These are phyloP conservation scores for Synanthedon tipuliformis DNA, from an alignment of 2,888 invertebrate genomes.

Conservation along the genomic window DNA sequence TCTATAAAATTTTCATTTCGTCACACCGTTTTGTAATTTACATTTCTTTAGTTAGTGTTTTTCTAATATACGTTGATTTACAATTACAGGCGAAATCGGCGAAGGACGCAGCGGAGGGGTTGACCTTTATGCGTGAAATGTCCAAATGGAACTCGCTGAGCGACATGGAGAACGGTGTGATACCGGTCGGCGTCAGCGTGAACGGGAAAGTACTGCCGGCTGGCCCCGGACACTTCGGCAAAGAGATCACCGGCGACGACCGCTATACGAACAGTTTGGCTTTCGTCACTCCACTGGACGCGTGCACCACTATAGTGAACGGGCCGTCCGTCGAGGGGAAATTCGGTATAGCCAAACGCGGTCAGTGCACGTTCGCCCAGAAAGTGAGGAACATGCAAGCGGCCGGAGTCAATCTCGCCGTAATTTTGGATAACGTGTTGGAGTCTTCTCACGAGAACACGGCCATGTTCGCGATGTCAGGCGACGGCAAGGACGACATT, in stretches of 20 bases:
- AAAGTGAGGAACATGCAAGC: conserved; percentile 88
- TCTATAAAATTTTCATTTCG: too few species aligned
- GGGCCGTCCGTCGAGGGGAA: conserved; percentile 72
- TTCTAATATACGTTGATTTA: conserved; percentile 1
- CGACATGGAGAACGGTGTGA: conserved; percentile 61
- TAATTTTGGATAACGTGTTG: conserved; percentile 86
- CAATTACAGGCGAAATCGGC: conserved; percentile 80
- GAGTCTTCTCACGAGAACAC: conserved; percentile 80
- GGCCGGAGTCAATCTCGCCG: conserved; percentile 85
- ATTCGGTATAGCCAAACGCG: conserved; percentile 89
- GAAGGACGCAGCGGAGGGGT: conserved; percentile 90
- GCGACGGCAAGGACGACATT: conserved; percentile 89
- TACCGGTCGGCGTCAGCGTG: conserved; percentile 37
- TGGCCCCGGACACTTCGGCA: conserved; percentile 93
- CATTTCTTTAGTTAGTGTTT: too few species aligned
- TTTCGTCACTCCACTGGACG: conserved; percentile 78
- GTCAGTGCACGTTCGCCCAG: conserved; percentile 95
- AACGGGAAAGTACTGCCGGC: conserved; percentile 64
- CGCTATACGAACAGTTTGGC: conserved; percentile 74
- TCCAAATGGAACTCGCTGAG: conserved; percentile 86
- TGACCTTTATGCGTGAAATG: conserved; percentile 98
- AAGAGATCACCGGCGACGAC: conserved; percentile 75
- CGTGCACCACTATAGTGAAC: conserved; percentile 71
- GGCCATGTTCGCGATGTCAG: conserved; percentile 96
- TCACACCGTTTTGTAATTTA: too few species aligned